Base-by-base conservation (phyloP, 2,113 vertebrate genomes). In the Hippocampus guttulatus region DNA sequence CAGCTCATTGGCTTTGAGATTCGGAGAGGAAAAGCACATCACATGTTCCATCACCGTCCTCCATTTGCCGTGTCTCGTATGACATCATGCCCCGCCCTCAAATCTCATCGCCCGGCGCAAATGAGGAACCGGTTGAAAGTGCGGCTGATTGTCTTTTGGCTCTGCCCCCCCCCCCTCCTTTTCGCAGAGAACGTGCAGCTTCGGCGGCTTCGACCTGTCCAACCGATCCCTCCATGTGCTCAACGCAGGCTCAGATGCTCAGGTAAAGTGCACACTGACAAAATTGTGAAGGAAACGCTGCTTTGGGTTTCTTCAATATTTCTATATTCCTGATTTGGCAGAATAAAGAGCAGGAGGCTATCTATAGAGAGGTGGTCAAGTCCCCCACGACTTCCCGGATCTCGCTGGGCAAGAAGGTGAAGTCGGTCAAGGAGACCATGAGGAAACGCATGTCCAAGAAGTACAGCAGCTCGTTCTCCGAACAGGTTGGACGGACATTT, bases 371-470 rank as follows among this genome's bases (percentile, higher is more conserved):
- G 70, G 94, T 95, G 71, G 94, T 96, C 79, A 98, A 98, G 79
- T 98, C 97, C 14, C 97, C 97, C 27, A 93, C 93, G 20, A 94
- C 94, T 1, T 96, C 96, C 30, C 94, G 97, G 65, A 98, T 98
- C 85, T 98, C 96, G 52, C 92, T 99, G 70, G 96, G 97, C 66
- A 98, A 97, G 92, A 99, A 98, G 87, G 97, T 99, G 85, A 98
- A 96, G 82, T 98, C 96, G 0, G 97, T 99, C 62, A 99, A 98
- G 86, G 96, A 99, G 90, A 99, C 97, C 0, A 98, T 99, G 96
- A 96, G 94, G 92, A 98, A 98, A 80, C 94, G 96, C 78, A 99
- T 99, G 93, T 98, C 97, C 61, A 98, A 98, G 90, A 99, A 98
- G 81, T 98, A 98, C n/a, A 96, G 93, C 88, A 96, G 92, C 80